Percentiles rank a stretch among this genome's conserved stretches.
Evolutionary conservation across 2,113 vertebrate species (phyloP).

Genomic region (Lepidothrix coronata): DNA sequence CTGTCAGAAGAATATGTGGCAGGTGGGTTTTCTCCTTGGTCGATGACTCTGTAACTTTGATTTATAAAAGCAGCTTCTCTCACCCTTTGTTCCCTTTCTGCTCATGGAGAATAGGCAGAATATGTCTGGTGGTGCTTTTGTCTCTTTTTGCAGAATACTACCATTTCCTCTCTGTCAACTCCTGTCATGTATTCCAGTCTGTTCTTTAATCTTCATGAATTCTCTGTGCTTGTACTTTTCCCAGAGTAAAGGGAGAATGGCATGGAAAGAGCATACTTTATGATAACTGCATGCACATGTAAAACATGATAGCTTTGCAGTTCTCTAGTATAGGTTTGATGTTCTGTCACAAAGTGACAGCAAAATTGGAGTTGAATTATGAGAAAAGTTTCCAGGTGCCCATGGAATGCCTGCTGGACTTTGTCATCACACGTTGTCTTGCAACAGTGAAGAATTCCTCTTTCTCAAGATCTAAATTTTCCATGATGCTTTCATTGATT

Average conservation of each 20-base stretch:
- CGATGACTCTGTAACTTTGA: not conserved
- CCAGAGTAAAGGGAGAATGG: not conserved
- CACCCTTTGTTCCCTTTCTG: not conserved
- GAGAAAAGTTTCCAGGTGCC: not conserved
- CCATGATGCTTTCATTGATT: not conserved
- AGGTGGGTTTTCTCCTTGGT: rapidly evolving
- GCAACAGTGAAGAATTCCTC: not conserved
- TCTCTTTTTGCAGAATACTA: not conserved
- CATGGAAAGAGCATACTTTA: not conserved
- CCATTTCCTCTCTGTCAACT: not conserved
- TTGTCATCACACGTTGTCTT: not conserved
- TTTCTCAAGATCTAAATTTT: not conserved
- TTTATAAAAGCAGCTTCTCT: not conserved
- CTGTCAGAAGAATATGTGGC: not conserved
- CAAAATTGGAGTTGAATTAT: not conserved
- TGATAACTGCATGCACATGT: not conserved
- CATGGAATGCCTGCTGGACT: not conserved
- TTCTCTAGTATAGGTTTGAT: not conserved
- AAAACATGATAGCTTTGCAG: not conserved
- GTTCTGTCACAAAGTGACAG: not conserved
- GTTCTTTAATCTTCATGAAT: not conserved
- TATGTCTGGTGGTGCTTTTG: not conserved
- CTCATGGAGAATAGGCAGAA: not conserved
- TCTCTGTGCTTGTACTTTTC: not conserved
- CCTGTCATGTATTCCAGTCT: not conserved